These are phyloP conservation scores for Phylloscopus collybita DNA, from an alignment of 2,797 vertebrate genomes.

Conservation along the genomic window DNA sequence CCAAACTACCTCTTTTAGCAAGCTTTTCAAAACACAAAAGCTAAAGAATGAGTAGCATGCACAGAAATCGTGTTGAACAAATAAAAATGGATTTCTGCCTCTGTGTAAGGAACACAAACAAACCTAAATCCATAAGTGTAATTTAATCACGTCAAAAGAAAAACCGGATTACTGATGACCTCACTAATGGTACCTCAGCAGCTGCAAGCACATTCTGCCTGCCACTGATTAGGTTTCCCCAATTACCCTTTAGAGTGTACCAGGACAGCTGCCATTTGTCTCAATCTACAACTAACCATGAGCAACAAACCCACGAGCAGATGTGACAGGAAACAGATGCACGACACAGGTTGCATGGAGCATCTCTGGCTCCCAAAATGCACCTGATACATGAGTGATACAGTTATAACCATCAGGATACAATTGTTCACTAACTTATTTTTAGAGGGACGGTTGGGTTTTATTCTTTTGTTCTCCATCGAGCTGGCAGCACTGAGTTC, in stretches of 20 bases:
- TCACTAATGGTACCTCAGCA: conserved; percentile 22
- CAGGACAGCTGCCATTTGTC: conserved; percentile 31
- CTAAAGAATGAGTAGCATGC: not conserved
- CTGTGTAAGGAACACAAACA: not conserved
- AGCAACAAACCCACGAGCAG: not conserved
- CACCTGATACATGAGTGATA: not conserved
- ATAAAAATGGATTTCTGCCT: not conserved
- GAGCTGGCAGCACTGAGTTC: not conserved
- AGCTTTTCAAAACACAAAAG: not conserved
- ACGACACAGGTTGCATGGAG: not conserved
- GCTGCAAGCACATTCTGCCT: conserved; percentile 29
- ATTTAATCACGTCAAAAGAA: conserved; percentile 19
- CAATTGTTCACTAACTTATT: not conserved
- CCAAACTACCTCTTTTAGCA: not conserved
- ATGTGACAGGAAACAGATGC: conserved; percentile 18
- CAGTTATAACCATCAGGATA: not conserved
- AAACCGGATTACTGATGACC: not conserved
- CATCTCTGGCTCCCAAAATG: not conserved
- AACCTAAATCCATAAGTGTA: not conserved
- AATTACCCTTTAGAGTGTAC: conserved; percentile 17
- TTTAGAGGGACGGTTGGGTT: not conserved
- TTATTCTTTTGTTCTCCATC: not conserved
- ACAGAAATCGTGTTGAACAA: not conserved
- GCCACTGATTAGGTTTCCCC: conserved; percentile 50
- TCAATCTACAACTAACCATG: not conserved